Percentiles rank a stretch among this genome's conserved stretches.
Evolutionary conservation across 2,113 vertebrate species (phyloP).

Genomic region (Lutjanus erythropterus): DNA sequence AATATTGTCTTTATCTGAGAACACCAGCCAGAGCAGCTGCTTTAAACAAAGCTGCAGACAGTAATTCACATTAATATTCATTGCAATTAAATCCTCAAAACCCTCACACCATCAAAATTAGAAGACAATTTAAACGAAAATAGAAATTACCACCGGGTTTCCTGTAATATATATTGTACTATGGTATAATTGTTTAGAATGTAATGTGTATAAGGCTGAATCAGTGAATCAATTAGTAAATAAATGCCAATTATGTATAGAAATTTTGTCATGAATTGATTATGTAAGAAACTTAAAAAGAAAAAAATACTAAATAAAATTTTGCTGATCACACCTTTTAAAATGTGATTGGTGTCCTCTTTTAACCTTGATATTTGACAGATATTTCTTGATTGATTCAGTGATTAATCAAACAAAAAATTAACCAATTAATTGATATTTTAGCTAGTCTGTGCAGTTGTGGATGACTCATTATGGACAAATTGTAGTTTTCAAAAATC

Average conservation of each 20-base stretch:
- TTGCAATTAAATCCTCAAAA: conserved; percentile 62
- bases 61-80: conserved; percentile 69
- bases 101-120: conserved; percentile 47
- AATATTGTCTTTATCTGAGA: conserved; percentile 63
- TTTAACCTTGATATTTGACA: too few species aligned
- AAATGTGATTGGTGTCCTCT: background rate
- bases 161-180: background rate
- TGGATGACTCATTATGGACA: background rate
- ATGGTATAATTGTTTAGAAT: background rate
- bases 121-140: conserved; percentile 48
- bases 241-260: background rate
- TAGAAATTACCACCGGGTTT: conserved; percentile 18
- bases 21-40: conserved; percentile 54
- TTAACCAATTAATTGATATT: background rate
- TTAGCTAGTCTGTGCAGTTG: background rate
- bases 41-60: conserved; percentile 57
- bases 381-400: too few species aligned
- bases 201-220: background rate
- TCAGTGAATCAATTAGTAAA: background rate
- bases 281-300: background rate
- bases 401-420: too few species aligned
- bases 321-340: background rate
- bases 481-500: background rate
- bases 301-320: background rate
- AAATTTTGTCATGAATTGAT: background rate